Base-by-base conservation (phyloP, 2,797 vertebrate species). In the Sardinella longiceps region DNA sequence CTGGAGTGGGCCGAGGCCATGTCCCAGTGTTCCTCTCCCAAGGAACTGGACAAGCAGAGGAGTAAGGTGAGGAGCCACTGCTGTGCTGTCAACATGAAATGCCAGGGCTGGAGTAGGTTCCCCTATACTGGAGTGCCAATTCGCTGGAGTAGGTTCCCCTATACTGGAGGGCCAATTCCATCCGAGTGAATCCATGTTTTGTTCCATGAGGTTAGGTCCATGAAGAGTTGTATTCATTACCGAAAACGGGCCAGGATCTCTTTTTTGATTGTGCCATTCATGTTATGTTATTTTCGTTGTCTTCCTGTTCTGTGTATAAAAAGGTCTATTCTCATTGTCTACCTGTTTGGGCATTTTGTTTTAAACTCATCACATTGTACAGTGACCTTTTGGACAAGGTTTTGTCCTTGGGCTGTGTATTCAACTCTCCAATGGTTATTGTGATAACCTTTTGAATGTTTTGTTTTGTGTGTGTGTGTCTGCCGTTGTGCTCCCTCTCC, bases 1-100 rank as follows among this genome's bases (percentile, higher is more conserved):
- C 92, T 99, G 53, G 96, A 96, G 88, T 93, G 97, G 96, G 98
- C 97, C 0, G 98, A 99, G 90, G 89, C 93, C 23, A 91, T 96
- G 11, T 98, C 97, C 12, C 96, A 95, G 87, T 98, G 97, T 84
- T 63, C 87, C 2, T 93, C 90, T 39, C 95, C 95, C 60, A 96
- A 94, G 0, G 97, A 99, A 88, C 91, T 97, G 25, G 97, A 99
- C 90, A 91, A 89, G 80, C 94, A 97, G 82, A 95, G 96, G 90
- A 96, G 88, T 92, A 96, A 97, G 97, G 98, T 97, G 92, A 90
- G 90, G 92, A 90, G 90, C 33, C 6, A 2, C 2, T 30, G 90
- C 30, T 33, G 63, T 70, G 89, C 60, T 30, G 60, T 30, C 60
- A 74, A 74, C 12, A 39, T 74, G 30, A 37, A 18, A 6, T 7